Conservation (phyloP, 23 tunicate genomes). For the Trididemnum nubilum region DNA sequence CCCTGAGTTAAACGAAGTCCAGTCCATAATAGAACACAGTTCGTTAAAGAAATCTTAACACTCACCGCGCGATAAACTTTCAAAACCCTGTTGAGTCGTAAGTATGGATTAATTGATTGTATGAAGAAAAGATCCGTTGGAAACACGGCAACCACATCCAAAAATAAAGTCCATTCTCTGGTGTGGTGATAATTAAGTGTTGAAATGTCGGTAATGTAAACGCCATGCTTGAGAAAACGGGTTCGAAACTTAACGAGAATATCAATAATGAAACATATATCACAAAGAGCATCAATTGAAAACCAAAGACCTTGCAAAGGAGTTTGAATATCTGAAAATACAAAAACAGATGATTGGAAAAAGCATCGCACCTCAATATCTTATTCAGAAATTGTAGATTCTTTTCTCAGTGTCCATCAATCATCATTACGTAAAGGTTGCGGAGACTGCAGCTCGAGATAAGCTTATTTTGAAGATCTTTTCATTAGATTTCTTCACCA, state of each 20-base stretch:
- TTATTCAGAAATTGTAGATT: no score
- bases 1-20: no score
- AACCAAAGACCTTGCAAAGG: conserved; percentile 67
- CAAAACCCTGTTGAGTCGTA: conserved; percentile 50
- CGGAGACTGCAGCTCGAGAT: no score
- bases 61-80: conserved; percentile 70
- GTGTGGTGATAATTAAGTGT: conserved; percentile 38
- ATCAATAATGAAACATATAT: conserved; percentile 63
- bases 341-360: no score
- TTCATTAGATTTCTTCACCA: no score
- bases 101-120: conserved; percentile 56
- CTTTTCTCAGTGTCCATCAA: no score
- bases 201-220: conserved; percentile 29
- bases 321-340: conserved; percentile 57
- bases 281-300: conserved; percentile 69
- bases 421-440: not conserved
- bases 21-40: no score
- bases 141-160: conserved; percentile 69
- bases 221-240: conserved; percentile 48
- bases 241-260: conserved; percentile 80
- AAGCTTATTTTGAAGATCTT: no score
- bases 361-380: no score
- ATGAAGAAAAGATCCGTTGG: conserved; percentile 84
- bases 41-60: not conserved
- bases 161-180: conserved; percentile 57